These are phyloP conservation scores for Zapornia atra DNA, from an alignment of 2,113 vertebrate genomes.

Conservation along the genomic window DNA sequence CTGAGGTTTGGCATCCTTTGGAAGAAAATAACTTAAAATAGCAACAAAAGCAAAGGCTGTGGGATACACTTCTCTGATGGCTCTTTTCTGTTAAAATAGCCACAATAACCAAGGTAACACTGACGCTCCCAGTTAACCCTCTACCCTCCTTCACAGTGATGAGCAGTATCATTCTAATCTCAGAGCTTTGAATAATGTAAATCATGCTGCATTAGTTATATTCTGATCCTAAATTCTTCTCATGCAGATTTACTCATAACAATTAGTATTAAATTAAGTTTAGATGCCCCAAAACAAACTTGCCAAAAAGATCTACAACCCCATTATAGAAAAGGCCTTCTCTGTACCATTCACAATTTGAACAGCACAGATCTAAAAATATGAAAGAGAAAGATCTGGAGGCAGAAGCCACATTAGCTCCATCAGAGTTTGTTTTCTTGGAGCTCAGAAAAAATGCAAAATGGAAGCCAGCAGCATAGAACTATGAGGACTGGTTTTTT, in stretches of 20 bases:
- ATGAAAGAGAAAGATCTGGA: background rate
- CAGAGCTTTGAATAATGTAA: background rate
- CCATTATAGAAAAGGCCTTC: background rate
- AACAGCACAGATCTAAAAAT: background rate
- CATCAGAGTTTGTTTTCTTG: background rate
- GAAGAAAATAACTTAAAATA: slow-evolving; percentile 40
- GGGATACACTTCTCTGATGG: background rate
- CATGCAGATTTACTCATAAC: background rate
- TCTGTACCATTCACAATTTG: background rate
- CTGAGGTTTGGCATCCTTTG: slow-evolving; percentile 12
- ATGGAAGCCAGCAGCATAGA: background rate
- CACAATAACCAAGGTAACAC: background rate
- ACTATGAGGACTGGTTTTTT: background rate
- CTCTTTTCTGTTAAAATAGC: slow-evolving; percentile 17
- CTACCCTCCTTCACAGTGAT: background rate
- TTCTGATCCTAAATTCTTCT: background rate
- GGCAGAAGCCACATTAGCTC: background rate
- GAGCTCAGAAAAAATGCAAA: background rate
- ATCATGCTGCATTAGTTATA: background rate
- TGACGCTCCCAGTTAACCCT: background rate
- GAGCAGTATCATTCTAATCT: background rate
- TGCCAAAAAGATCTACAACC: background rate
- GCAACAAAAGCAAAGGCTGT: background rate
- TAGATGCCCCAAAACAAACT: background rate
- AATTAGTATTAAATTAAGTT: background rate